These are phyloP conservation scores for Halichoeres trimaculatus DNA, from an alignment of 2,113 vertebrate species.

Conservation along the genomic window DNA sequence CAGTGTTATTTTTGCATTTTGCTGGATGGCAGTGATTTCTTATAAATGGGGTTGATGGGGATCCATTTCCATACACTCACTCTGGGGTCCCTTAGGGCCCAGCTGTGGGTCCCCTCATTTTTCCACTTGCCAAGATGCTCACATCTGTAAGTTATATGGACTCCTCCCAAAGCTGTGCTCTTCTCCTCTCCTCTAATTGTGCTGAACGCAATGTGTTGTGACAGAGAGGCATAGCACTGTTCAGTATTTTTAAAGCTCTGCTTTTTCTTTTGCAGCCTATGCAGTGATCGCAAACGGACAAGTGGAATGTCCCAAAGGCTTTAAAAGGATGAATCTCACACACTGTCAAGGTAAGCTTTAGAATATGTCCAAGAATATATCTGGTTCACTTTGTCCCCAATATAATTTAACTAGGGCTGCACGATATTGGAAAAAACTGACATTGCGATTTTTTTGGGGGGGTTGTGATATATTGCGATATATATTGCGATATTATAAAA, in stretches of 20 bases:
- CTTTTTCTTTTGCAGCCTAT: conserved; percentile 79
- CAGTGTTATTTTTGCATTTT: conserved; percentile 68
- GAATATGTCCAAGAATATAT: conserved; percentile 2
- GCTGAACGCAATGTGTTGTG: conserved; percentile 49
- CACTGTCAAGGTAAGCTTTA: conserved; percentile 94
- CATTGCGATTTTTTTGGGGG: no score
- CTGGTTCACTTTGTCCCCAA: background rate
- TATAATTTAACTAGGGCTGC: no score
- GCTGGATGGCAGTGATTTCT: conserved; percentile 66
- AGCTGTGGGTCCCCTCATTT: conserved; percentile 61
- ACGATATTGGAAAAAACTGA: no score
- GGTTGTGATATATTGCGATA: no score
- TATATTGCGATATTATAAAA: no score
- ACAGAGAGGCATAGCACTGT: conserved; percentile 22
- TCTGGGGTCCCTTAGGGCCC: conserved; percentile 57
- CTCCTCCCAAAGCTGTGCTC: conserved; percentile 29
- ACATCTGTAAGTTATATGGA: conserved; percentile 78
- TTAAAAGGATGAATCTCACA: conserved; percentile 90
- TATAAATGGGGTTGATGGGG: conserved; percentile 66
- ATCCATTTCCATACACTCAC: conserved; percentile 65
- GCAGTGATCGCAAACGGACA: conserved; percentile 90
- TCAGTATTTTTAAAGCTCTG: conserved; percentile 26
- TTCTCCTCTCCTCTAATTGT: conserved; percentile 30
- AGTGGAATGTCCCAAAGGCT: conserved; percentile 92
- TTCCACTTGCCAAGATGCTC: conserved; percentile 57